Conservation (phyloP, 1,140 invertebrate species). For the Orchestia grillus region DNA sequence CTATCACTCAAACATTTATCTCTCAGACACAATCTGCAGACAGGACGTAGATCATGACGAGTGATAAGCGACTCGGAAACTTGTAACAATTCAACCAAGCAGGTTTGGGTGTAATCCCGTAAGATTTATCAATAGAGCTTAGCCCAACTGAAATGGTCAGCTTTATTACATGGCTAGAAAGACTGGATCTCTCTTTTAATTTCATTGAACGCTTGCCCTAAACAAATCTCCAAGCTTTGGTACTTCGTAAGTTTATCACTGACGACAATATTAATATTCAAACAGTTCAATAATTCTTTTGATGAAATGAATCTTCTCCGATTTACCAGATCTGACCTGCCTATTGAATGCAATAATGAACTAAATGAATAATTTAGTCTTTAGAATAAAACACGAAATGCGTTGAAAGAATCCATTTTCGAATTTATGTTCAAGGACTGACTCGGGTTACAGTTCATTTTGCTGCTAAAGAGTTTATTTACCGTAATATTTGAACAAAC, state of each 20-base stretch:
- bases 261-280: not conserved
- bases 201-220: not conserved
- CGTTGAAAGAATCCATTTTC: no score
- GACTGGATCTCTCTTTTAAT: not conserved
- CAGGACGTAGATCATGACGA: not conserved
- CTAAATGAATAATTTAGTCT: not conserved
- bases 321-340: no score
- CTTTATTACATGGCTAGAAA: not conserved
- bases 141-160: not conserved
- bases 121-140: not conserved
- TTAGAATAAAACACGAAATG: not conserved
- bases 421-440: no score
- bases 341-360: not conserved
- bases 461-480: no score
- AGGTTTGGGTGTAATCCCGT: not conserved
- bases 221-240: not conserved
- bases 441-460: no score
- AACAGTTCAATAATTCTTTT: not conserved
- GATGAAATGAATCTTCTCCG: no score
- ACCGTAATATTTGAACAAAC: no score
- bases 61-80: not conserved
- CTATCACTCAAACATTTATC: not conserved
- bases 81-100: not conserved
- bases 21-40: not conserved
- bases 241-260: not conserved